Percentiles rank a stretch among this genome's conserved stretches.
Evolutionary conservation across 2,113 vertebrate species (phyloP).

Genomic region (Tichodroma muraria): DNA sequence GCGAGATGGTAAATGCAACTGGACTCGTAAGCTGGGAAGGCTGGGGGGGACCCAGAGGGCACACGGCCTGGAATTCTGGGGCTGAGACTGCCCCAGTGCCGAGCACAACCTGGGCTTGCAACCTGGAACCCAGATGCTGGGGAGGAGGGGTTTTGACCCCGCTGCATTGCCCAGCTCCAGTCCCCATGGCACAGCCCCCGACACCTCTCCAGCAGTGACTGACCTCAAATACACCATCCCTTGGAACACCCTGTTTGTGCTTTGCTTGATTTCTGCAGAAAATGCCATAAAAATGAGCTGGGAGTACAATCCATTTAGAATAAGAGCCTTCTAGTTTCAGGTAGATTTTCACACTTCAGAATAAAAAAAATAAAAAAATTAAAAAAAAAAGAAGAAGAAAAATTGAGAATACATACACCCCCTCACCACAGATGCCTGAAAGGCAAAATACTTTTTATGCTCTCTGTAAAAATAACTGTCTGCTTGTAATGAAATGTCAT

Average conservation of each 20-base stretch:
- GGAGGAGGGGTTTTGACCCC: neutral
- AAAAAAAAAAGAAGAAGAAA: neutral
- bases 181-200: neutral
- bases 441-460: conserved; percentile 35
- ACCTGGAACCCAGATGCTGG: fast-evolving
- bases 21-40: neutral
- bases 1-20: fast-evolving
- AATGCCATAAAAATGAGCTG: neutral
- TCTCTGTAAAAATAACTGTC: conserved; percentile 44
- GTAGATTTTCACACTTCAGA: neutral
- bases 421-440: conserved; percentile 24
- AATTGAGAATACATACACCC: neutral
- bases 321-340: conserved; percentile 9
- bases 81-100: neutral
- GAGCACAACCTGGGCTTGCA: neutral
- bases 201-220: fast-evolving
- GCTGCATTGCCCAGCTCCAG: neutral
- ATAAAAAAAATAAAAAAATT: neutral
- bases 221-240: fast-evolving
- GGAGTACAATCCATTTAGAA: neutral
- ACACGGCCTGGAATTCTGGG: fast-evolving
- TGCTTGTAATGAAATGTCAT: conserved; percentile 48
- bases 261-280: neutral
- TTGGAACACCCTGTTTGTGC: fast-evolving
- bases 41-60: fast-evolving